Base-by-base conservation (phyloP, 1,140 invertebrate species). In the Megalopta genalis region DNA sequence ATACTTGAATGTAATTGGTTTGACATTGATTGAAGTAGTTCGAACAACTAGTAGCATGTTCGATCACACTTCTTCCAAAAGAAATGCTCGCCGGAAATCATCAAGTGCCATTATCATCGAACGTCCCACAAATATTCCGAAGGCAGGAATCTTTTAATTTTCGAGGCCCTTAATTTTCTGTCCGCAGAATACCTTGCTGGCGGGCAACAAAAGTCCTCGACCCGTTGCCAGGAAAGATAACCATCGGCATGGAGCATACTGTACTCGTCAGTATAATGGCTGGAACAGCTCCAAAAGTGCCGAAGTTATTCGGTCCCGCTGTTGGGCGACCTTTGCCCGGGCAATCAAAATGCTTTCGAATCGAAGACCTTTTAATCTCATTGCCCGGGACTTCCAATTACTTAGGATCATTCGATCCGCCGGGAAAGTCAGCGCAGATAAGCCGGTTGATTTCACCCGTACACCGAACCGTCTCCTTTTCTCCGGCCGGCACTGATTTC, bases 371-470 rank as follows among this genome's bases (percentile, higher is more conserved):
- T 72, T 62, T 46, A 62, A 72, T 72, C 39, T 39, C 42, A 72
- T 72, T 62, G 69, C 69, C 60, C 7, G 57, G 18, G 42, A 42
- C 18, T 46, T 60, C 23, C 69, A 72, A 72, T 72, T 72, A 72
- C 69, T 72, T 72, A 72, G 39, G 23, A 46, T 39, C 57, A 18
- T 46, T 57, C 14, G 46, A 62, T 27, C 12, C 18, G 0, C 5
- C 14, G 16, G 18, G 49, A 46, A 66, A 25, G 64, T 46, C 39
- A 0, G 39, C n/a, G n/a, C n/a, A 1, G 39, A 46, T 66, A 66
- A 66, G 42, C n/a, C n/a, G 39, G n/a, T 66, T 66, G 64, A 66
- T 25, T 66, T 46, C 9, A 25, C 64, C 64, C 2, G 39, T 21
- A 12, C n/a, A 25, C 39, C 16, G 39, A 46, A 25, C 64, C 14